Evolutionary conservation across 2,888 invertebrate genomes (phyloP), one percentile per base, ranked within the genome.

Genomic region (Tridacna crocea): DNA sequence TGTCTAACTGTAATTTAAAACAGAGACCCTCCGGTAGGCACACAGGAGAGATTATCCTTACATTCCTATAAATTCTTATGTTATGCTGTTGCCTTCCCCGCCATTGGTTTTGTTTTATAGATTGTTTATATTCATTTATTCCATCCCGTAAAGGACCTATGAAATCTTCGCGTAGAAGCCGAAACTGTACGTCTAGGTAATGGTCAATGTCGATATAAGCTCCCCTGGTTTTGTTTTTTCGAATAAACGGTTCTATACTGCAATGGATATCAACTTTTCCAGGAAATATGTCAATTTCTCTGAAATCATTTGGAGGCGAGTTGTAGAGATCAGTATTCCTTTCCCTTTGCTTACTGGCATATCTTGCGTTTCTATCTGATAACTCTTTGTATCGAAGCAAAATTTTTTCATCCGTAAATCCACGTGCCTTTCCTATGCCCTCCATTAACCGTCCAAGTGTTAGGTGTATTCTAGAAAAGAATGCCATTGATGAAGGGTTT

Each of bases 141-240:
- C 96, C 97, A 90, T 96, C 95, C 55, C 97, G 94, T 46, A 98
- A 93, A 0, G 97, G 97, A 27, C 95, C 95, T 47, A 97, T 95
- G 91, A 97, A 97, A 94, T 98, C 98, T 95, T 98, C 97, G 47
- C 97, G 95, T 66, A 98, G 92, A 48, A 98, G 95, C 47, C 97
- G 95, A 91, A 97, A 97, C 89, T 98, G 98, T 12, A 91, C 95
- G 88, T 97, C 97, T 26, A 98, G 94, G 92, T 98, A 98, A 90
- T 97, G 96, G 66, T 96, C 95, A 0, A 96, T 95, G 90, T 95
- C 95, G 0, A 95, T 91, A 92, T 97, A 97, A 0, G 95, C 95
- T 24, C 97, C 97, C 65, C 95, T 93, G 0, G 95, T 93, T 75
- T 96, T 95, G 90, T 96, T 96, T 0, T 96, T 95, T 19, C 96